These are phyloP conservation scores for silkworm (Bombyx mori) DNA, from an alignment of 1,140 invertebrate species.

Conservation along the genomic window ASM3026992v2 NC_085128.1:10602001-10602500, in stretches of 20 bases:
- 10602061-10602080: no score
- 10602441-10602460: neutral
- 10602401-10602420: neutral
- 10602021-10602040: no score
- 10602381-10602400: conserved; percentile 2
- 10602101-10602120: no score
- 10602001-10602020: no score
- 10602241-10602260: conserved; percentile 11
- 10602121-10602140: no score
- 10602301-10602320: conserved; percentile 32
- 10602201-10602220: no score
- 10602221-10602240: neutral
- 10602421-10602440: neutral
- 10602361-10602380: conserved; percentile 22
- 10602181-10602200: no score
- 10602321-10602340: conserved; percentile 24
- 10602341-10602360: conserved; percentile 22
- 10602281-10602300: conserved; percentile 16
- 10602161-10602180: no score
- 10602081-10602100: no score
- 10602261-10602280: conserved; percentile 12
- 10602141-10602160: no score
- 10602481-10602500: no score
- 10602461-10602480: neutral
- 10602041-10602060: no score